phyloP scores from a whole-genome alignment of 1,140 invertebrate genomes.

The Littorina saxatilis region DNA sequence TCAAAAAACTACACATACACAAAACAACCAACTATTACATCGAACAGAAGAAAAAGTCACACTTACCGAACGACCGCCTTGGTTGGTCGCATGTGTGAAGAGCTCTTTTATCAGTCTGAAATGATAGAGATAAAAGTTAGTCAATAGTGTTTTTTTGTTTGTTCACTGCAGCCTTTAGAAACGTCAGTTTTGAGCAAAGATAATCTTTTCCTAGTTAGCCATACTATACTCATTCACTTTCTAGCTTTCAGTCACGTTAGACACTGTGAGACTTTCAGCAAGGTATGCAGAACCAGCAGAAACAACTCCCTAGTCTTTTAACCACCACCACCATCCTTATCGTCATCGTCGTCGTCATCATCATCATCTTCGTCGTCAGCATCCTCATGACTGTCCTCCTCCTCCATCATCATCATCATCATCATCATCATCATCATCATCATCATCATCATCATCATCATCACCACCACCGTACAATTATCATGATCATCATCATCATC shows the following conservation, averaged over 20 bases:
- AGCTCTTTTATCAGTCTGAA: slow-evolving; percentile 76
- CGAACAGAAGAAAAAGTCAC: no score
- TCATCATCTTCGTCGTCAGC: background rate
- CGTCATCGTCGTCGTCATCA: background rate
- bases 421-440: slow-evolving; percentile 37
- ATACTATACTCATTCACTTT: no score
- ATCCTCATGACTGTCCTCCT: background rate
- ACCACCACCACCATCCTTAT: background rate
- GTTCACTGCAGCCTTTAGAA: no score
- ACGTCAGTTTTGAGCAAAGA: no score
- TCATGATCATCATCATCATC: slow-evolving; percentile 39
- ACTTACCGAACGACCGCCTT: slow-evolving; percentile 69
- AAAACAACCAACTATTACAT: no score
- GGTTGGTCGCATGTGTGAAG: slow-evolving; percentile 75
- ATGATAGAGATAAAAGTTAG: no score
- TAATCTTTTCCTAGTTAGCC: no score
- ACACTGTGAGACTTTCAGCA: no score
- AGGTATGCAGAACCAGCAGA: no score
- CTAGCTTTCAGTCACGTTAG: no score
- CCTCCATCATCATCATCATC: slow-evolving; percentile 18
- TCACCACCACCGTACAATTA: slow-evolving; percentile 39
- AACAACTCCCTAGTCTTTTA: background rate
- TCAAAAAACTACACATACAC: no score
- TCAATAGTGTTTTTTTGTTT: no score
- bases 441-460: slow-evolving; percentile 32